Conservation (phyloP, 2,797 vertebrate genomes). For the Cyclura pinguis region DNA sequence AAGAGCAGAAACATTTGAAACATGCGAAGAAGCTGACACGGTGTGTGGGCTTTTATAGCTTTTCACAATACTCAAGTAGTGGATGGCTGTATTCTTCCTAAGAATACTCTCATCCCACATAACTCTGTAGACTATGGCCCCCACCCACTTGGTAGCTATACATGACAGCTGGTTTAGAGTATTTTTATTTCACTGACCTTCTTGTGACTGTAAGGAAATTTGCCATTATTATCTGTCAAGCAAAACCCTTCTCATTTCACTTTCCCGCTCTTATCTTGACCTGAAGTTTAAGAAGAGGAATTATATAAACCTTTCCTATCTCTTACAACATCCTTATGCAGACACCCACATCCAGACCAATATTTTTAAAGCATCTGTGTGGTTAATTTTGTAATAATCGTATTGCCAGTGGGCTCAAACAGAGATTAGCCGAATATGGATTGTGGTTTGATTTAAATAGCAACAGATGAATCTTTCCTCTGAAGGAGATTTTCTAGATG, state of each 20-base stretch:
- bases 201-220: conserved; percentile 17
- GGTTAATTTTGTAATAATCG: not conserved
- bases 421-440: not conserved
- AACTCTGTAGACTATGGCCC: conserved; percentile 31
- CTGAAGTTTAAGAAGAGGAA: conserved; percentile 3
- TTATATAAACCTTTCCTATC: conserved; percentile 27
- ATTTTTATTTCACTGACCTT: conserved; percentile 46
- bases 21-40: conserved; percentile 35
- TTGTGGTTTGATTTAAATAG: not conserved
- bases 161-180: conserved; percentile 24
- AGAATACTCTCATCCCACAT: not conserved
- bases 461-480: not conserved
- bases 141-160: conserved; percentile 42
- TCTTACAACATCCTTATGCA: conserved; percentile 3
- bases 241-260: conserved; percentile 26
- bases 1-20: conserved; percentile 21
- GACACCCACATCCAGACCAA: not conserved
- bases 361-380: not conserved
- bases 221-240: conserved; percentile 5
- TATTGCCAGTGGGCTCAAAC: not conserved
- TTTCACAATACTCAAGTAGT: not conserved
- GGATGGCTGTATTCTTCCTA: conserved; percentile 16
- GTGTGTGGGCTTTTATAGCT: not conserved
- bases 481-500: not conserved
- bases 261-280: conserved; percentile 29